These are phyloP conservation scores for Pimephales promelas DNA, from an alignment of 2,113 vertebrate genomes.

Conservation along the genomic window DNA sequence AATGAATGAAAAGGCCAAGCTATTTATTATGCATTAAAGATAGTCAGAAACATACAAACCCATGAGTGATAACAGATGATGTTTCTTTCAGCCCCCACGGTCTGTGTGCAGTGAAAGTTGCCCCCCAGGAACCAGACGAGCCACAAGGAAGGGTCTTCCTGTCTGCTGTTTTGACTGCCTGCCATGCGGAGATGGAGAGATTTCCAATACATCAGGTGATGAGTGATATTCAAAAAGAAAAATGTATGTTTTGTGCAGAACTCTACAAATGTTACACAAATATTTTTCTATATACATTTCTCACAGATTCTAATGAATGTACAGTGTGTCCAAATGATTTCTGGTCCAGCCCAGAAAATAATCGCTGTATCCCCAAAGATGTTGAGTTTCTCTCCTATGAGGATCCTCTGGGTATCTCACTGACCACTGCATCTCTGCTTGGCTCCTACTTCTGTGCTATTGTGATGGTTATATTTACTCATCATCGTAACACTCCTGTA, in stretches of 20 bases:
- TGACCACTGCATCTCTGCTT: conserved; percentile 17
- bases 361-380: conserved; percentile 50
- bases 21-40: background rate
- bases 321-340: conserved; percentile 69
- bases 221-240: background rate
- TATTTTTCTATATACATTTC: background rate
- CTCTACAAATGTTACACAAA: background rate
- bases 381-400: conserved; percentile 32
- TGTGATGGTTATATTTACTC: too few species aligned
- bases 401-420: conserved; percentile 30
- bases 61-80: background rate
- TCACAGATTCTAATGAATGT: conserved; percentile 68
- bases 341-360: conserved; percentile 69
- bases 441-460: too few species aligned
- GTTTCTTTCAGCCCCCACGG: too few species aligned
- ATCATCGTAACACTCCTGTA: too few species aligned
- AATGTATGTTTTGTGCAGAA: background rate
- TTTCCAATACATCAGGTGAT: conserved; percentile 70
- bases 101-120: too few species aligned
- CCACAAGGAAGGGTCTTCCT: too few species aligned
- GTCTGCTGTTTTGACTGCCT: too few species aligned
- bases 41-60: background rate
- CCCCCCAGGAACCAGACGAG: too few species aligned
- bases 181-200: too few species aligned
- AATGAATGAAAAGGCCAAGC: background rate